Evolutionary conservation across 2,797 vertebrate genomes (phyloP).

Genomic region (Gymnothorax reevesii): DNA sequence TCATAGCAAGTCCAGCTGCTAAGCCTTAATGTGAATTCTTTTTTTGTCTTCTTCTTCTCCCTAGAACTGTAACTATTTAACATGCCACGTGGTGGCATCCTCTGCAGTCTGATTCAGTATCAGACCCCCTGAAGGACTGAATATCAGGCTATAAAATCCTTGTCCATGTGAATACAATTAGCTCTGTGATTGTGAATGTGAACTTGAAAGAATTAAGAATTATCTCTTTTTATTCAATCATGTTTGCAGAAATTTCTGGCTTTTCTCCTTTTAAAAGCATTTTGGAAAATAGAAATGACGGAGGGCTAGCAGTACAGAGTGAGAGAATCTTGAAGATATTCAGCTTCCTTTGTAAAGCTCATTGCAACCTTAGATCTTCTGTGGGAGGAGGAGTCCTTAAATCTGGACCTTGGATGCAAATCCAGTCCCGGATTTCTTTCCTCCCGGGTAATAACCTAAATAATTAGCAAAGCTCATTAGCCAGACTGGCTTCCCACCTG

Average conservation of each 20-base stretch:
- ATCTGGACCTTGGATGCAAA: too few relatives aligned
- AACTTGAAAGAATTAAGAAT: too few relatives aligned
- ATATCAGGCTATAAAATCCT: background rate
- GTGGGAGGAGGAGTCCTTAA: conserved; percentile 25
- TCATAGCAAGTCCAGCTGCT: background rate
- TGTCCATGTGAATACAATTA: conserved; percentile 23
- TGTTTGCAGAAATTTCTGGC: conserved; percentile 52
- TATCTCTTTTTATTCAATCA: conserved; percentile 52
- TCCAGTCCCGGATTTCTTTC: too few relatives aligned
- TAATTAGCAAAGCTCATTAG: too few relatives aligned
- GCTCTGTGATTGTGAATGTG: conserved; percentile 32
- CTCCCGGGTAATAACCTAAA: too few relatives aligned
- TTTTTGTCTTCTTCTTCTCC: background rate
- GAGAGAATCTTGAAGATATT: conserved; percentile 49
- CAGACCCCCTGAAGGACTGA: background rate
- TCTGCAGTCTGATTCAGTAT: background rate
- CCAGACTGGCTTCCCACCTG: too few relatives aligned
- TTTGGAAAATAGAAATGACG: conserved; percentile 40
- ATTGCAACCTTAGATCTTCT: conserved; percentile 36
- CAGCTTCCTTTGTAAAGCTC: conserved; percentile 45
- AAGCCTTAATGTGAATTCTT: too few relatives aligned
- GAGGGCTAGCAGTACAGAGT: conserved; percentile 38
- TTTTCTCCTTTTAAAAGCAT: conserved; percentile 40
- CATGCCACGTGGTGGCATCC: background rate
- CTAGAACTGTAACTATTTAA: background rate